These are phyloP conservation scores for Orchesella flavescens DNA, from an alignment of 2,888 invertebrate genomes.

Conservation along the genomic window DNA sequence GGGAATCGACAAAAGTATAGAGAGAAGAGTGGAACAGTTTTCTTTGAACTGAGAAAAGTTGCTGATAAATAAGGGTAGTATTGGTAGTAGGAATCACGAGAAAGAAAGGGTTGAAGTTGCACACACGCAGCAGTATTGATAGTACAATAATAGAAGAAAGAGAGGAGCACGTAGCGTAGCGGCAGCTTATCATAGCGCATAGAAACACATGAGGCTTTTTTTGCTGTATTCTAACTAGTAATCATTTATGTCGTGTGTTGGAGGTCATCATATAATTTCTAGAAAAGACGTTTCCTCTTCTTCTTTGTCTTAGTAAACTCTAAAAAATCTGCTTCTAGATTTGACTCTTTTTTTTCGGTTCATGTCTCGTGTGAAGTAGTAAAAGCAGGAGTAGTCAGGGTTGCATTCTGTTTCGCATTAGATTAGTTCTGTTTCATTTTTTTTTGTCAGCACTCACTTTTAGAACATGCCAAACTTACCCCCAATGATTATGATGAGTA, in stretches of 20 bases:
- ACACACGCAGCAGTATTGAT: slow-evolving; percentile 11
- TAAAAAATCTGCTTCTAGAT: slow-evolving; percentile 43
- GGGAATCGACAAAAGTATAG: not conserved
- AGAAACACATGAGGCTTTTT: slow-evolving; percentile 13
- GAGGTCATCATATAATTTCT: slow-evolving; percentile 28
- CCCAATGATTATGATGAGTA: slow-evolving; percentile 75
- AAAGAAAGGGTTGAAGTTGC: slow-evolving; percentile 2
- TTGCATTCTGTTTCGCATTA: not conserved
- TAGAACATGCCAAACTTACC: slow-evolving; percentile 73
- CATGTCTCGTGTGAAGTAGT: slow-evolving; percentile 25
- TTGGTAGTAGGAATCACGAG: not conserved
- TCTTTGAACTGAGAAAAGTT: not conserved
- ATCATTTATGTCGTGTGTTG: slow-evolving; percentile 5
- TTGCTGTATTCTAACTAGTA: not conserved
- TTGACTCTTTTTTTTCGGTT: slow-evolving; percentile 47
- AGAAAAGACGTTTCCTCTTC: slow-evolving; percentile 17
- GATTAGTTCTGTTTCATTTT: slow-evolving; percentile 13
- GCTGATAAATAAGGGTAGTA: not conserved
- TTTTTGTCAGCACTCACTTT: slow-evolving; percentile 39
- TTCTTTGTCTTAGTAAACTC: slow-evolving; percentile 40
- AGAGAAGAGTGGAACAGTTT: not conserved
- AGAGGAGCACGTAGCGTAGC: slow-evolving; percentile 17
- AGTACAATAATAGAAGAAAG: not conserved
- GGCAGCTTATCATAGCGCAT: not conserved
- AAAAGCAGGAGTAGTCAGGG: slow-evolving; percentile 12